Percentiles rank a stretch among this genome's conserved stretches.
Evolutionary conservation across 1,140 invertebrate genomes (phyloP).

Genomic region (Subanguina moxae): DNA sequence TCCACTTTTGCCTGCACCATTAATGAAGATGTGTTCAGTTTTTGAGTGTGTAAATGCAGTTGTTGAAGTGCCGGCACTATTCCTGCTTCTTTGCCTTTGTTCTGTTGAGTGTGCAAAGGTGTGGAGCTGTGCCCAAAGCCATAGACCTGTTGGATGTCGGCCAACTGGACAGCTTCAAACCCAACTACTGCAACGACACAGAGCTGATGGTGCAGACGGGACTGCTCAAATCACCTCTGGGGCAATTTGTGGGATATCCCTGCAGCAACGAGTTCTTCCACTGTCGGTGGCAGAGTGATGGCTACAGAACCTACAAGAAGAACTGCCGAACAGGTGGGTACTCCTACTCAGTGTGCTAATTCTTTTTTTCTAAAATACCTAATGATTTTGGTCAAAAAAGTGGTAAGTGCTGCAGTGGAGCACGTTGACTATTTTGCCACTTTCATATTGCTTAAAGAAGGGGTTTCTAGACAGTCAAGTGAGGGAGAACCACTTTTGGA

Average conservation of each 20-base stretch:
- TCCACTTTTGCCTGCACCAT: too few relatives aligned
- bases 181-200: constrained; percentile 52
- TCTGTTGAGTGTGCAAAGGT: not conserved
- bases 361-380: too few relatives aligned
- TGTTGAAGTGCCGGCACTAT: too few relatives aligned
- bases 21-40: too few relatives aligned
- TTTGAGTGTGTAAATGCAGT: too few relatives aligned
- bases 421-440: too few relatives aligned
- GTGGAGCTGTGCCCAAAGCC: constrained; percentile 19
- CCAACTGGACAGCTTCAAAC: constrained; percentile 34
- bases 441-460: too few relatives aligned
- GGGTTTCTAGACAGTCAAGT: too few relatives aligned
- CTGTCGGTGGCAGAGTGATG: constrained; percentile 58
- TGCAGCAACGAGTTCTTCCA: constrained; percentile 56
- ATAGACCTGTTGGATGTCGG: constrained; percentile 22
- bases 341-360: too few relatives aligned
- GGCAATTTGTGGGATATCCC: constrained; percentile 54
- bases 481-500: too few relatives aligned
- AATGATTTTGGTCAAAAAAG: too few relatives aligned
- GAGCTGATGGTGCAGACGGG: constrained; percentile 37
- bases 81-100: not conserved
- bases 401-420: too few relatives aligned
- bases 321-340: constrained; percentile 44
- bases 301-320: constrained; percentile 53
- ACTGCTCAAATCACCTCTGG: constrained; percentile 42